phyloP scores from a whole-genome alignment of 2,888 invertebrate genomes.

The Plemyria rubiginata region DNA sequence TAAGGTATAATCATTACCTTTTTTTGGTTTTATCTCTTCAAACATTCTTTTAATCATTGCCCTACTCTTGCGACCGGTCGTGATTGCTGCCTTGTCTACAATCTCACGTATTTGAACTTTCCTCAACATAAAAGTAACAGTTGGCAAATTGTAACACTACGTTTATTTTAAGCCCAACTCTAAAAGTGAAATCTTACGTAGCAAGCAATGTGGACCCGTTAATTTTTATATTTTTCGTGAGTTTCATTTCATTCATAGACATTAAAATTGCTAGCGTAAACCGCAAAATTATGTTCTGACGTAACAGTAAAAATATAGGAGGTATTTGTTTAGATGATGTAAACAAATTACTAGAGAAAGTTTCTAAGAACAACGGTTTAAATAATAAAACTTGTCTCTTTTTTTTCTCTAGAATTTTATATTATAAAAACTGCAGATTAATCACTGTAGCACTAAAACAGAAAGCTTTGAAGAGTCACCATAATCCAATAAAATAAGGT shows the following conservation, averaged over 20 bases:
- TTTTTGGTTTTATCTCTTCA: too few species aligned
- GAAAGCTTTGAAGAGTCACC: constrained; percentile 9
- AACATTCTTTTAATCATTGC: neutral
- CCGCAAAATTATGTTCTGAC: constrained; percentile 26
- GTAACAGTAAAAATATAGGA: constrained; percentile 28
- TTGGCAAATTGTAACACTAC: constrained; percentile 28
- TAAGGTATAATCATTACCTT: too few species aligned
- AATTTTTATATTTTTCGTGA: neutral
- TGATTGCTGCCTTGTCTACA: neutral
- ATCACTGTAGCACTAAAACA: constrained; percentile 16
- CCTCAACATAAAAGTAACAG: constrained; percentile 46
- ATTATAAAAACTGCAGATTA: constrained; percentile 10
- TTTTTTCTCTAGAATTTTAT: constrained; percentile 15
- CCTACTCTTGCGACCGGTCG: neutral
- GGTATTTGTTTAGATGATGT: constrained; percentile 24
- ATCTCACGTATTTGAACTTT: constrained; percentile 29
- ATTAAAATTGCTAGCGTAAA: constrained; percentile 16
- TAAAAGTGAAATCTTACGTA: constrained; percentile 26
- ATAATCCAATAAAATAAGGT: neutral
- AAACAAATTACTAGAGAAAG: constrained; percentile 35
- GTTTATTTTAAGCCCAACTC: neutral
- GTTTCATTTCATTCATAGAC: constrained; percentile 12
- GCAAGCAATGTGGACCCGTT: neutral
- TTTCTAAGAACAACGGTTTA: constrained; percentile 25
- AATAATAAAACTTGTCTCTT: constrained; percentile 26